These are phyloP conservation scores for Chydorus sphaericus DNA, from an alignment of 2,888 invertebrate species.

Conservation along the genomic window DNA sequence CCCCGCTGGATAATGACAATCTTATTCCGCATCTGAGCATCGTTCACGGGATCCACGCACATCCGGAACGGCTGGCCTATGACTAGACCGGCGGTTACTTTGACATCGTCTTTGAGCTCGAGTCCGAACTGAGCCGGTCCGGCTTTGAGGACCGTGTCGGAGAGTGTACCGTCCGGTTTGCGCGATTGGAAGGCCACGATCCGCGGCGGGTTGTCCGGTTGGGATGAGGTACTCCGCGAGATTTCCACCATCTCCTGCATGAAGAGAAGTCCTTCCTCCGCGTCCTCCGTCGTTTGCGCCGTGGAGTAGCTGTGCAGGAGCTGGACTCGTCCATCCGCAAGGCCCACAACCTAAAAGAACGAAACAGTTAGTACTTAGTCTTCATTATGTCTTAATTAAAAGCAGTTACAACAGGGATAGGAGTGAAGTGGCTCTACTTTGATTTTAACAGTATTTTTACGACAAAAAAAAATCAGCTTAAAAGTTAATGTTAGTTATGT, in stretches of 20 bases:
- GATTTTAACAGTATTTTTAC: too few species aligned
- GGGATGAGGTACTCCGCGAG: constrained; percentile 50
- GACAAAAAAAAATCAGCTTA: too few species aligned
- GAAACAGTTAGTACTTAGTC: too few species aligned
- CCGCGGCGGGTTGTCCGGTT: constrained; percentile 40
- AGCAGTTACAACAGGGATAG: too few species aligned
- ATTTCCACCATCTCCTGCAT: constrained; percentile 95
- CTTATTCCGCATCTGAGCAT: constrained; percentile 44
- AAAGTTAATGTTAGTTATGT: too few species aligned
- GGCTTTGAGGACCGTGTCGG: constrained; percentile 42
- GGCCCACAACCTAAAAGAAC: too few species aligned
- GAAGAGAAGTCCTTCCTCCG: constrained; percentile 80
- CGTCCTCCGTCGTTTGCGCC: constrained; percentile 69
- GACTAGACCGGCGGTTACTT: constrained; percentile 45
- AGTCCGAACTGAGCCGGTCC: constrained; percentile 86
- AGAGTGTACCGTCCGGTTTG: constrained; percentile 32
- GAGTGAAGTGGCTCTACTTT: too few species aligned
- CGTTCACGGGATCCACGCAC: constrained; percentile 40
- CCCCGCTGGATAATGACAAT: constrained; percentile 80
- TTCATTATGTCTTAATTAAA: too few species aligned
- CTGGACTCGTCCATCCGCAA: constrained; percentile 81
- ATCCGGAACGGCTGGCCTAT: constrained; percentile 54
- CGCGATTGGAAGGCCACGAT: constrained; percentile 35
- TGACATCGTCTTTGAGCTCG: constrained; percentile 45
- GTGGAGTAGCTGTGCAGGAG: constrained; percentile 47